Percentiles rank a stretch among this genome's conserved stretches.
These are phyloP conservation scores for Erynnis tages DNA, from an alignment of 2,888 invertebrate genomes.

Conservation along the genomic window DNA sequence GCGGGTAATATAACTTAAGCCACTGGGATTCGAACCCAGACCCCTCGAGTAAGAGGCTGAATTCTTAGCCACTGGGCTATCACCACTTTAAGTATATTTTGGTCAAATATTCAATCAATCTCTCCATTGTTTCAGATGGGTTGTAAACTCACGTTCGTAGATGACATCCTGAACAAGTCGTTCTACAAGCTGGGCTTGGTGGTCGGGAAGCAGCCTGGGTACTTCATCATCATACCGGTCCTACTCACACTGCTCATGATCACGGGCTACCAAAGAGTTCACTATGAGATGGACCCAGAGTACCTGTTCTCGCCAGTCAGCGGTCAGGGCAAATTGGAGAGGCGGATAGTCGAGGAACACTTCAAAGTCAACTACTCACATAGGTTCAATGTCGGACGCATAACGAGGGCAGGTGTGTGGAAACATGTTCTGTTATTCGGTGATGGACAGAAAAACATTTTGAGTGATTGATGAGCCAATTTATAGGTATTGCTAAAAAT, in stretches of 20 bases:
- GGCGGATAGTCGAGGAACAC: slow-evolving; percentile 89
- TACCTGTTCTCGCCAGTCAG: slow-evolving; percentile 95
- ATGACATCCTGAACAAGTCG: slow-evolving; percentile 88
- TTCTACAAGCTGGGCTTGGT: slow-evolving; percentile 90
- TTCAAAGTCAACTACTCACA: slow-evolving; percentile 95
- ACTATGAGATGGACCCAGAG: slow-evolving; percentile 96
- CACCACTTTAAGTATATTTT: background rate
- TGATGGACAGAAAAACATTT: background rate
- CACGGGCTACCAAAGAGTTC: slow-evolving; percentile 92
- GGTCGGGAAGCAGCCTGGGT: slow-evolving; percentile 92
- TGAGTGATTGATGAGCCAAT: too few relatives aligned
- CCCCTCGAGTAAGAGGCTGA: too few relatives aligned
- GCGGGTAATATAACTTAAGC: too few relatives aligned
- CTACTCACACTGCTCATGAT: slow-evolving; percentile 90
- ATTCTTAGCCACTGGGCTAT: too few relatives aligned
- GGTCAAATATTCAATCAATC: background rate
- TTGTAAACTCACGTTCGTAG: slow-evolving; percentile 88
- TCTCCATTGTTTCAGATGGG: slow-evolving; percentile 83
- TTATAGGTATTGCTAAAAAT: too few relatives aligned
- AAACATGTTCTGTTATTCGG: background rate
- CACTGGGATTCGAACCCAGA: too few relatives aligned
- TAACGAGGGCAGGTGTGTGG: slow-evolving; percentile 90
- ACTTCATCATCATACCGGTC: slow-evolving; percentile 93
- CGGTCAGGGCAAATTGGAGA: slow-evolving; percentile 91
- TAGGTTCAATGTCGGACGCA: slow-evolving; percentile 92